phyloP scores from a whole-genome alignment of 2,888 invertebrate genomes.

The Coleophora flavipennella region DNA sequence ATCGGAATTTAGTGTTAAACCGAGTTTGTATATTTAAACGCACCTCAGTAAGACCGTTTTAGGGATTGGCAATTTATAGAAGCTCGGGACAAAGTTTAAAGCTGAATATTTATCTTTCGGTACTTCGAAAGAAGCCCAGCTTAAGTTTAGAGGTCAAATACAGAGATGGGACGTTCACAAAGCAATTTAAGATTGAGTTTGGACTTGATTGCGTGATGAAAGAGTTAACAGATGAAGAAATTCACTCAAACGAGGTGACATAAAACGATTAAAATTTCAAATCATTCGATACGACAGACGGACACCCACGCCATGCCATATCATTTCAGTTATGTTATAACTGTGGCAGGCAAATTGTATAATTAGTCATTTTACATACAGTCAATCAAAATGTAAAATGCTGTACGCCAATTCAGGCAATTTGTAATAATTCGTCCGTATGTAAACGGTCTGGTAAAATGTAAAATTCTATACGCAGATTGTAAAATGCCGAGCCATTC shows the following conservation, averaged over 20 bases:
- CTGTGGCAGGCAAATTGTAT: no score
- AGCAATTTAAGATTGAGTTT: constrained; percentile 40
- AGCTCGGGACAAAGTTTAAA: constrained; percentile 41
- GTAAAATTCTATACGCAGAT: no score
- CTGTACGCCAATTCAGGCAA: no score
- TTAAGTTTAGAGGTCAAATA: constrained; percentile 43
- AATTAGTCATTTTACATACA: no score
- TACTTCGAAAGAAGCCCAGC: constrained; percentile 35
- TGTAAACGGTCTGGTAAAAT: no score
- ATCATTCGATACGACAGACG: constrained; percentile 50
- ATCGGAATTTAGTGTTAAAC: constrained; percentile 31
- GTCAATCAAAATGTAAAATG: no score
- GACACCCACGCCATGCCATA: constrained; percentile 44
- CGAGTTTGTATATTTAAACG: constrained; percentile 45
- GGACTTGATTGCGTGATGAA: constrained; percentile 11
- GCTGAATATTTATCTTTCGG: constrained; percentile 52
- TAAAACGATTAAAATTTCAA: constrained; percentile 53
- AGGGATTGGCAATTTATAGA: constrained; percentile 52
- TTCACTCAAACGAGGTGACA: constrained; percentile 19
- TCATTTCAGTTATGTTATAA: constrained; percentile 13
- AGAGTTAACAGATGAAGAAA: no score
- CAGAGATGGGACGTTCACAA: constrained; percentile 30
- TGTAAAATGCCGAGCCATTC: no score
- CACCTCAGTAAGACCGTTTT: constrained; percentile 44
- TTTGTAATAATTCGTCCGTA: no score